Evolutionary conservation across 2,113 vertebrate species (phyloP), one percentile per base, ranked within the genome.

Genomic region (Acrocephalus kingi): DNA sequence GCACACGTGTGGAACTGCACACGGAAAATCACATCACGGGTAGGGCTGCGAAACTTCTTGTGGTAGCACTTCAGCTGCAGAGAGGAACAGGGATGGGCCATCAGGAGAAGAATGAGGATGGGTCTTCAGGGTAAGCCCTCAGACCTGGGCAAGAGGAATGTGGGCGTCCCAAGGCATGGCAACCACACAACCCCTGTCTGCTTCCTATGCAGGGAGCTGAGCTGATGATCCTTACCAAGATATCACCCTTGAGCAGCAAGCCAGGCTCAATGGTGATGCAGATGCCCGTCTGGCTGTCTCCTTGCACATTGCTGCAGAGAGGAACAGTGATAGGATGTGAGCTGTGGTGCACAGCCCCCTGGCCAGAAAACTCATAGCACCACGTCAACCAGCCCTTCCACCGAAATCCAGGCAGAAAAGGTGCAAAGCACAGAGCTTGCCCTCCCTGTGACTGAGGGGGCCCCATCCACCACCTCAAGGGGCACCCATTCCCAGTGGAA

Each of bases 181-280:
- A 21, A 73, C 25, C 39, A 80, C 64, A n/a, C 3, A 0, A n/a
- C 22, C 46, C 8, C 39, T 3, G 9, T 22, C 31, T 71, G 46
- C 33, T 85, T 20, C 39, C 61, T 19, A 3, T 0, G 0, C 2
- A 0, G 1, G 39, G 20, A 30, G 43, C 15, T 45, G 17, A 76
- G 63, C 15, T 3, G 5, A 80, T 0, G 20, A n/a, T 77, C 28
- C 99, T 99, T 98, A 99, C 99, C 99, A 99, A 96, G 90, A 99
- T 99, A 97, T 99, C 99, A 1, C 99, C 99, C 93, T 99, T 99
- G 86, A 99, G 97, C 69, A 99, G 99, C 69, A 99, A 98, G 23
- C 99, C 99, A 0, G 99, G 99, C 88, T 99, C 99, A 1, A 99
- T 99, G 95, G 99, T 99, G 98, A 99, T 99, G 93, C 99, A 99